phyloP scores from a whole-genome alignment of 2,113 vertebrate species.

The Seriola quinqueradiata region DNA sequence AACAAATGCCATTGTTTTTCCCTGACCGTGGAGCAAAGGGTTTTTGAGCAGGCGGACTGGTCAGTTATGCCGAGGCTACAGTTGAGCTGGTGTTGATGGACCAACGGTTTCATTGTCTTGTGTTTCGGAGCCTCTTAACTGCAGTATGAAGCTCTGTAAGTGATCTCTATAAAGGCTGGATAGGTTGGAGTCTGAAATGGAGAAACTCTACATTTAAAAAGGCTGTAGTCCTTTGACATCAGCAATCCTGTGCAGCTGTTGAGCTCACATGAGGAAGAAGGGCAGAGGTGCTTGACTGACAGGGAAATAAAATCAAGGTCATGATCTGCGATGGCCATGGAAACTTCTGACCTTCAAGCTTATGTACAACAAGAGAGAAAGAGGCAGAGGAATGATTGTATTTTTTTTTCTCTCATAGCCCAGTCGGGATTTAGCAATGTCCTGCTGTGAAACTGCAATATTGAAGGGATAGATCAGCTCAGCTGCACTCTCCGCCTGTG shows the following conservation, averaged over 20 bases:
- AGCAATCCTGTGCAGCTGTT: constrained; percentile 61
- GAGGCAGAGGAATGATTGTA: constrained; percentile 7
- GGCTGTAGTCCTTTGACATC: constrained; percentile 16
- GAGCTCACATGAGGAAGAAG: constrained; percentile 55
- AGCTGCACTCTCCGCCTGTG: constrained; percentile 39
- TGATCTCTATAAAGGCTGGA: not conserved
- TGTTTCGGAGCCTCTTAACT: constrained; percentile 13
- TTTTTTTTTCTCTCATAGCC: constrained; percentile 3
- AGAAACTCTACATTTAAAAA: not conserved
- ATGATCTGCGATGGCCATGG: constrained; percentile 32
- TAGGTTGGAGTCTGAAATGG: not conserved
- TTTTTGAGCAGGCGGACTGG: constrained; percentile 29
- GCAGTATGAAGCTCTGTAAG: not conserved
- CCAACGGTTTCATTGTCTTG: constrained; percentile 5
- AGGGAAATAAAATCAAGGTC: constrained; percentile 59
- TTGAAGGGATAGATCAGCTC: constrained; percentile 57
- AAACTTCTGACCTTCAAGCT: constrained; percentile 55
- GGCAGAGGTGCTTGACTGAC: constrained; percentile 65
- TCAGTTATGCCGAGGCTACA: constrained; percentile 28
- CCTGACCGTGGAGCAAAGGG: constrained; percentile 16
- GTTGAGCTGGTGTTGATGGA: constrained; percentile 39
- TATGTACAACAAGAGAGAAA: constrained; percentile 11
- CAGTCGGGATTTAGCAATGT: constrained; percentile 37
- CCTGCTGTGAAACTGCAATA: constrained; percentile 69
- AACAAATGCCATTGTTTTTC: constrained; percentile 76